phyloP scores from a whole-genome alignment of 2,888 invertebrate genomes.

The Gnatocerus cornutus region DNA sequence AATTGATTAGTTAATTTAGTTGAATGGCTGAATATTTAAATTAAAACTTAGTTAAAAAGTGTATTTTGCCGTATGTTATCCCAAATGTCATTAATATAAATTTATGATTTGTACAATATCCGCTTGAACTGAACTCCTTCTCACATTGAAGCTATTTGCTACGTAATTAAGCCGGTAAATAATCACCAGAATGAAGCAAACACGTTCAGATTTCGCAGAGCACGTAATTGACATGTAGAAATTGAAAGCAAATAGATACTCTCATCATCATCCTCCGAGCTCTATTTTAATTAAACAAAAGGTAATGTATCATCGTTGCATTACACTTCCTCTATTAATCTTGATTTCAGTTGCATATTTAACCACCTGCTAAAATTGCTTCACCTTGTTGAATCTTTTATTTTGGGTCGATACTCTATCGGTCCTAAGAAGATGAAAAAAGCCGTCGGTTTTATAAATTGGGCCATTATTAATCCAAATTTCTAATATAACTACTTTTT shows the following conservation, averaged over 20 bases:
- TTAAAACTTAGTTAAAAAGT: too few relatives aligned
- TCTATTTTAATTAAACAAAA: conserved; percentile 21
- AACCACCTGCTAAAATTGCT: conserved; percentile 1
- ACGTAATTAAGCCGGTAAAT: conserved; percentile 34
- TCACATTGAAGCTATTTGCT: conserved; percentile 18
- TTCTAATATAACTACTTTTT: conserved; percentile 40
- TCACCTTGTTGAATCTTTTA: conserved; percentile 16
- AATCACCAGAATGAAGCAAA: conserved; percentile 19
- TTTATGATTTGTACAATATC: neutral
- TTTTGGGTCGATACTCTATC: neutral
- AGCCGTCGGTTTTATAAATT: conserved; percentile 23
- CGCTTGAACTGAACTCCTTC: neutral
- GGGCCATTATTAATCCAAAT: conserved; percentile 37
- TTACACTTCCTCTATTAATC: neutral
- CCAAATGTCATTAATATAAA: too few relatives aligned
- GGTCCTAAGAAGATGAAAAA: conserved; percentile 12
- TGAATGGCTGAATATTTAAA: too few relatives aligned
- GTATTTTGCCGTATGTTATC: too few relatives aligned
- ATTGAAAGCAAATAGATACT: conserved; percentile 33
- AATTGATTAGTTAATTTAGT: too few relatives aligned
- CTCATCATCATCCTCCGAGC: conserved; percentile 6
- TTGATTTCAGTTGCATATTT: conserved; percentile 18
- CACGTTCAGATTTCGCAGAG: conserved; percentile 27
- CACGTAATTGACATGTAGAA: conserved; percentile 34
- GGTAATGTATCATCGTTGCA: conserved; percentile 12